Conservation (phyloP, 1,140 invertebrate species). For the Orchestia grillus region DNA sequence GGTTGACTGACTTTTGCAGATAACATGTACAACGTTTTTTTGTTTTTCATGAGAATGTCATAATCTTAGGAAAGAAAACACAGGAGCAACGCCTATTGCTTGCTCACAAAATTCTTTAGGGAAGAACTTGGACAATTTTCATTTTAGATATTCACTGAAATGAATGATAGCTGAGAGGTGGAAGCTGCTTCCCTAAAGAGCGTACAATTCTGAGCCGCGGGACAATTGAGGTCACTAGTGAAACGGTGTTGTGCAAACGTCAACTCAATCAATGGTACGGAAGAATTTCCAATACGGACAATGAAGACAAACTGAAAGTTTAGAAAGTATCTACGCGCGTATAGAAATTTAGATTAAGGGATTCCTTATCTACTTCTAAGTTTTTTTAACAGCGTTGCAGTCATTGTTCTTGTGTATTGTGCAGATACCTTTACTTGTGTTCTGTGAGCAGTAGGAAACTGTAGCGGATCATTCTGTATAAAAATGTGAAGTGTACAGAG, state of each 20-base stretch:
- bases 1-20: neutral
- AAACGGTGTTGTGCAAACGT: neutral
- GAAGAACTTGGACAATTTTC: neutral
- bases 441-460: neutral
- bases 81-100: neutral
- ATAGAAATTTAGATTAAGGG: neutral
- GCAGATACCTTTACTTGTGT: neutral
- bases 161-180: neutral
- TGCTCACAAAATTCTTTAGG: neutral
- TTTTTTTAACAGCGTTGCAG: neutral
- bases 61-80: neutral
- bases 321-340: neutral
- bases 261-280: neutral
- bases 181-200: neutral
- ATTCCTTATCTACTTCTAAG: neutral
- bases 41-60: neutral
- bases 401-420: neutral
- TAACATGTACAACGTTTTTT: neutral
- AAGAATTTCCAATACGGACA: neutral
- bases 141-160: neutral
- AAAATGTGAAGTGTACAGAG: neutral
- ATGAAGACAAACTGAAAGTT: neutral
- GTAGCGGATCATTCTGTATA: neutral
- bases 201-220: neutral
- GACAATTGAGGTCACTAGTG: neutral